phyloP scores from a whole-genome alignment of 2,113 vertebrate species.

The Raphicerus campestris region DNA sequence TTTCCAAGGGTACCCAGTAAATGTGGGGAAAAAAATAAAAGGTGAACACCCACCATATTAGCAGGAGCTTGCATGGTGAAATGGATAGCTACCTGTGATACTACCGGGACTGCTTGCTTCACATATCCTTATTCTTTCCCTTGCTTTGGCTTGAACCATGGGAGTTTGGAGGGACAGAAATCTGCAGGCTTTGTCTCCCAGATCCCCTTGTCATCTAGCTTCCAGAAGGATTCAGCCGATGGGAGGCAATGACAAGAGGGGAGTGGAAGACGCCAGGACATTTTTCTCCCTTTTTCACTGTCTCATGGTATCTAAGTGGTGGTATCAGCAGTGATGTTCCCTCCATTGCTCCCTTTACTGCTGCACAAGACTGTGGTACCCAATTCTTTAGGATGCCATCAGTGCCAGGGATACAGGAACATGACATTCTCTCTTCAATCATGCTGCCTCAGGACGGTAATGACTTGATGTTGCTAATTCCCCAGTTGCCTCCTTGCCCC shows the following conservation, averaged over 20 bases:
- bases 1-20: not conserved
- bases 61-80: too few species aligned
- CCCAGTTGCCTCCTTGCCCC: not conserved
- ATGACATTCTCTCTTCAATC: not conserved
- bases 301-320: not conserved
- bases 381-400: not conserved
- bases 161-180: not conserved
- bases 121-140: not conserved
- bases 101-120: too few species aligned
- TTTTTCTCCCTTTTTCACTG: not conserved
- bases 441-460: not conserved
- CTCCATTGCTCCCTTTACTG: not conserved
- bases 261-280: fast-evolving
- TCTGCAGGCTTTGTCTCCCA: not conserved
- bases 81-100: fast-evolving
- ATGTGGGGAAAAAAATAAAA: not conserved
- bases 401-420: not conserved
- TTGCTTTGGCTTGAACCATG: not conserved
- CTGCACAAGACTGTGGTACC: not conserved
- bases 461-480: not conserved
- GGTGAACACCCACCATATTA: not conserved
- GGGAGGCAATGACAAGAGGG: not conserved
- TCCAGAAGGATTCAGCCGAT: not conserved
- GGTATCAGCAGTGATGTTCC: not conserved
- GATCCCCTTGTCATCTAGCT: not conserved